Base-by-base conservation (phyloP, 2,113 vertebrate genomes). In the Limanda limanda region DNA sequence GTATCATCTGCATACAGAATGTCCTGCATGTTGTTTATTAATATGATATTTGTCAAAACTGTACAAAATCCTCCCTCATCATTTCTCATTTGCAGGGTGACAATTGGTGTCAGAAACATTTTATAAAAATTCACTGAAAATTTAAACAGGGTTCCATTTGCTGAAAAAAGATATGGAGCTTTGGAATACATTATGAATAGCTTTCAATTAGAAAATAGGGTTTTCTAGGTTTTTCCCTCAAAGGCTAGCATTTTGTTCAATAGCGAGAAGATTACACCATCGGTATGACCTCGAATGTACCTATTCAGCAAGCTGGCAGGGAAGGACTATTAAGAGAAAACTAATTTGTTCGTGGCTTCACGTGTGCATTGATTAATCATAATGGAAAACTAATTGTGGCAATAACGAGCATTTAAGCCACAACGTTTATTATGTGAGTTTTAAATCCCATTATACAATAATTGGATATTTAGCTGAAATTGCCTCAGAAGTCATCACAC, bases 401-500 rank as follows among this genome's bases (percentile, higher is more conserved):
- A 18, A 68, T 4, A 67, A 74, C 62, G 5, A 72, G 24, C 9
- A 18, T 27, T 0, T 40, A 11, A 4, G 1, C 25, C 48, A 35
- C 25, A 18, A 51, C 6, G 48, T 18, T 20, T 51, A 20, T 5
- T 47, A 20, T 55, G 18, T 5, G 17, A n/a, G 61, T 48, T 65
- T 76, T 45, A 79, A 59, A 55, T 11, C 17, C 4, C 10, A 65
- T 74, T 78, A 60, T 21, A 8, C 17, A 40, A 51, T 79, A 81
- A 84, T 80, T 82, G 58, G 14, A 35, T 63, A 11, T 78, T 81
- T 65, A 74, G 56, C 18, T 71, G 1, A n/a, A 66, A 64, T 63
- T 61, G 56, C 24, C 47, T 27, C 12, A 40, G 71, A 86, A 76
- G 54, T 73, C 54, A 60, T 70, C 54, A 37, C 6, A 62, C 54